These are phyloP conservation scores for Botrylloides violaceus DNA, from an alignment of 23 tunicate species.

Conservation along the genomic window DNA sequence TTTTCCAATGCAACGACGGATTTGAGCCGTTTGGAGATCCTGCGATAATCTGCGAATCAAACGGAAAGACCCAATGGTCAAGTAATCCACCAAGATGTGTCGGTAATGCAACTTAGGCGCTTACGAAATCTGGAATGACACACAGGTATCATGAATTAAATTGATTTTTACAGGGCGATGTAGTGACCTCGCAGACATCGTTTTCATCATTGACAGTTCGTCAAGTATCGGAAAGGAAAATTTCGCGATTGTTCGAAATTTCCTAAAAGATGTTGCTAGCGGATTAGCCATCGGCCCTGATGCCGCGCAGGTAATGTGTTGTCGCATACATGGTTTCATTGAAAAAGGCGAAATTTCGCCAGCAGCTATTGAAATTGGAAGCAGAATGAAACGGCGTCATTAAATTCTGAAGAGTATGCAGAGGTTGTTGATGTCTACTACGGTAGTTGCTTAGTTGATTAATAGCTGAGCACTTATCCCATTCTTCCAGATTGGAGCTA, in stretches of 20 bases:
- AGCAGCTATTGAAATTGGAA: too few species aligned
- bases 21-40: conserved; percentile 28
- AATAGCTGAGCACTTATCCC: too few species aligned
- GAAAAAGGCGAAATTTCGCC: too few species aligned
- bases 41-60: conserved; percentile 1
- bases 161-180: not conserved
- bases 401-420: too few species aligned
- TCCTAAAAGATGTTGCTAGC: conserved; percentile 10
- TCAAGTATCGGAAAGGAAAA: conserved; percentile 19
- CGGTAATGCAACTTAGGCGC: conserved; percentile 16
- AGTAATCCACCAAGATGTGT: conserved; percentile 24
- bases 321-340: too few species aligned
- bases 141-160: not conserved
- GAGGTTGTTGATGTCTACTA: too few species aligned
- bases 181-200: conserved; percentile 20
- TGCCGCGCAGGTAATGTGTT: conserved; percentile 21
- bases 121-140: not conserved
- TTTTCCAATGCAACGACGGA: conserved; percentile 22
- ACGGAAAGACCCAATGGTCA: conserved; percentile 15
- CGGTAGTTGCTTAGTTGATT: too few species aligned
- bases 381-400: too few species aligned
- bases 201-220: conserved; percentile 29
- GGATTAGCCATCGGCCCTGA: conserved; percentile 16
- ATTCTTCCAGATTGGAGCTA: conserved; percentile 51
- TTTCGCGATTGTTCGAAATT: conserved; percentile 13